These are phyloP conservation scores for Drosophila setosimentum DNA, from an alignment of 2,888 invertebrate species.

Conservation along the genomic window DNA sequence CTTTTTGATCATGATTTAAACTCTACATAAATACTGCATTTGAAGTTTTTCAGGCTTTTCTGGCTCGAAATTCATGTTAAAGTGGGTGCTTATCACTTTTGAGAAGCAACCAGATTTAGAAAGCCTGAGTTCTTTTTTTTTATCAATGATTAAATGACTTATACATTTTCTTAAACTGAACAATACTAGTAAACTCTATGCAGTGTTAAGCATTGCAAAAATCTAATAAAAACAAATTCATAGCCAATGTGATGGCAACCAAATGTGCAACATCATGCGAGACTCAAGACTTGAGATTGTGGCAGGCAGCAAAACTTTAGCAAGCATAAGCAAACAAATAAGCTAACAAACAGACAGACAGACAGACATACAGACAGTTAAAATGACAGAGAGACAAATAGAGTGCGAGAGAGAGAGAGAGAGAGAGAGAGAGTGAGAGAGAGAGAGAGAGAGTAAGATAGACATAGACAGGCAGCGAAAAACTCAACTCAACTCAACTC, in stretches of 20 bases:
- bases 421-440: constrained; percentile 1
- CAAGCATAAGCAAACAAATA: constrained; percentile 60
- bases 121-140: neutral
- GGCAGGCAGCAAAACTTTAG: constrained; percentile 54
- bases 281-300: constrained; percentile 25
- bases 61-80: neutral
- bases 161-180: neutral
- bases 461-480: constrained; percentile 25
- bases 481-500: constrained; percentile 55
- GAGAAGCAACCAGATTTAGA: neutral
- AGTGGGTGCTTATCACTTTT: too few relatives aligned
- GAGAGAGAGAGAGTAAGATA: constrained; percentile 7
- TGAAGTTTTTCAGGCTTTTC: neutral
- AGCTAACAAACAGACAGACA: constrained; percentile 28
- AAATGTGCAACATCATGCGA: constrained; percentile 68
- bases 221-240: constrained; percentile 69
- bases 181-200: neutral
- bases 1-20: neutral
- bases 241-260: constrained; percentile 34
- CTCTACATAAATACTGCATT: neutral
- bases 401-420: neutral
- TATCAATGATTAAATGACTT: neutral
- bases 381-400: constrained; percentile 9
- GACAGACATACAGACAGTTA: constrained; percentile 19
- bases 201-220: constrained; percentile 60